phyloP scores from a whole-genome alignment of 2,113 vertebrate genomes.

The Scartelaos histophorus region DNA sequence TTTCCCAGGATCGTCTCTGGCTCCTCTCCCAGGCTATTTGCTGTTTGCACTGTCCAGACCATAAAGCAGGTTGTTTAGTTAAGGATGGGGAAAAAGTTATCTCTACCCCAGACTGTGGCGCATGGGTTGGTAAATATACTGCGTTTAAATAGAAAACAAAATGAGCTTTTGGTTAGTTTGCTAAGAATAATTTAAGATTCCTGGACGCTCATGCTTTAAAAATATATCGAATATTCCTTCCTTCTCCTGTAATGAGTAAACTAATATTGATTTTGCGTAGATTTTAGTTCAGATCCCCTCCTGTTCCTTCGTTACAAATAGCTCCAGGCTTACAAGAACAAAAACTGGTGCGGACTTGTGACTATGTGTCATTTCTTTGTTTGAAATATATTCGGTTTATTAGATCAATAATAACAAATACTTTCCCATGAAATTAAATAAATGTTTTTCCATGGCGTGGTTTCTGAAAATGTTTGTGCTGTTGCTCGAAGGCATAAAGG shows the following conservation, averaged over 20 bases:
- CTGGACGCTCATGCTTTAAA: background rate
- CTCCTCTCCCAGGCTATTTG: conserved; percentile 12
- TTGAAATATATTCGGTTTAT: background rate
- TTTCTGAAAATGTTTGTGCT: background rate
- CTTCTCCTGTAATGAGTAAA: background rate
- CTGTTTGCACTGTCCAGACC: background rate
- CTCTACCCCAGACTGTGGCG: conserved; percentile 14
- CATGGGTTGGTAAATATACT: conserved; percentile 3
- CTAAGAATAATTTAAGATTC: background rate
- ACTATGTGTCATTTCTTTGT: background rate
- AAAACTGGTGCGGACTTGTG: background rate
- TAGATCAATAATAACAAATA: background rate
- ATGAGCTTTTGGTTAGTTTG: background rate
- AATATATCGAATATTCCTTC: background rate
- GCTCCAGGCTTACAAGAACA: too few species aligned
- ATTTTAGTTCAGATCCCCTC: background rate
- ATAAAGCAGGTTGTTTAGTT: conserved; percentile 8
- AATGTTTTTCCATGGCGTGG: background rate
- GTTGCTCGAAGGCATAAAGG: background rate
- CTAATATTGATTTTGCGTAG: background rate
- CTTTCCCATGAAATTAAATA: conserved; percentile 1
- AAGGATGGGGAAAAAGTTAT: conserved; percentile 10
- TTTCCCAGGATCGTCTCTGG: conserved; percentile 26
- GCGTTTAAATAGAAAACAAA: conserved; percentile 33
- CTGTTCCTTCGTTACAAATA: too few species aligned